Evolutionary conservation across 2,113 vertebrate genomes (phyloP), one percentile per base, ranked within the genome.

Genomic region (Junco hyemalis): DNA sequence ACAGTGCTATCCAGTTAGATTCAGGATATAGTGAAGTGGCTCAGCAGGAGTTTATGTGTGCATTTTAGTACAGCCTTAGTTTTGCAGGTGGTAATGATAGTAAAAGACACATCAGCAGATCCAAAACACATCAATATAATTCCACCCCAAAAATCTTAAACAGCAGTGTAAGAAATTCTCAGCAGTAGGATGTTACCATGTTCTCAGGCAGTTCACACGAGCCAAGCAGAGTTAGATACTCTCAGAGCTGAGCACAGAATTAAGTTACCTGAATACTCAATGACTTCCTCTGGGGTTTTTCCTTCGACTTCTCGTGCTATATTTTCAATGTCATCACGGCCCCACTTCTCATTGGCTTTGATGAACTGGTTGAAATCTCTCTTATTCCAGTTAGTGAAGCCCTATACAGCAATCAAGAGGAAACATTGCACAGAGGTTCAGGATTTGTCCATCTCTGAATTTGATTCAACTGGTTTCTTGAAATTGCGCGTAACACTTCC

Each of bases 301-400:
- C 99, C 99, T 97, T 99, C 99, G 8, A 99, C 99, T 97, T 99
- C 99, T 86, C 99, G 98, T 76, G 99, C 99, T 90, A 99, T 99
- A 95, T 99, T 99, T 97, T 99, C 99, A 78, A 99, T 99, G 93
- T 99, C 99, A 93, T 99, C 99, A 95, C 99, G 97, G 73, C 99
- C 99, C 99, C 99, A 99, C 95, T 99, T 99, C 96, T 99, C 99
- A 80, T 99, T 99, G 44, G 99, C 99, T 98, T 99, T 99, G 93
- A 99, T 99, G 97, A 99, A 99, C 96, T 99, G 99, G 97, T 99
- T 99, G 96, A 99, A 99, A 97, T 99, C 99, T 81, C 99, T 98
- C 94, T 99, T 99, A 97, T 99, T 99, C 99, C 99, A 99, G 96
- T 99, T 99, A 48, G 99, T 99, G 96, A 99, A 99, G 84, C 99